phyloP scores from a whole-genome alignment of 2,113 vertebrate genomes.

The Otocyon megalotis region DNA sequence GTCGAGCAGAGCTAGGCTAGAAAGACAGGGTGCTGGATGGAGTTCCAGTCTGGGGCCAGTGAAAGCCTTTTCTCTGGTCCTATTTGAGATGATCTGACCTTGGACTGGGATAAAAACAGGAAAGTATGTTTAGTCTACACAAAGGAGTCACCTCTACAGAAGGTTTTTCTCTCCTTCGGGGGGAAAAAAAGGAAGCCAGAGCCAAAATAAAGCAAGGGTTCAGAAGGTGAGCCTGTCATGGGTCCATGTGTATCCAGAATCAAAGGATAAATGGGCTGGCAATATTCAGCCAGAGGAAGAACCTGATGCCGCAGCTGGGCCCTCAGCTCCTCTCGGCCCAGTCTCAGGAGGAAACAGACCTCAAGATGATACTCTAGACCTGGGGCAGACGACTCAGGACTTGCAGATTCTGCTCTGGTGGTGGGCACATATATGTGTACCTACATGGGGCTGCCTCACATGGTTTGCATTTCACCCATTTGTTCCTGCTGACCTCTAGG shows the following conservation, averaged over 20 bases:
- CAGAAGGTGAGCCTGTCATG: not conserved
- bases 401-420: not conserved
- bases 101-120: slow-evolving; percentile 19
- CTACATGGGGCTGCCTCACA: not conserved
- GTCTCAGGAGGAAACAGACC: not conserved
- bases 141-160: not conserved
- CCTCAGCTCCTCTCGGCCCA: not conserved
- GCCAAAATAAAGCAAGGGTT: slow-evolving; percentile 31
- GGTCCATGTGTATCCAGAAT: not conserved
- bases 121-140: not conserved
- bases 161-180: not conserved
- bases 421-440: not conserved
- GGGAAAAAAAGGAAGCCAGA: not conserved
- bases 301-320: not conserved
- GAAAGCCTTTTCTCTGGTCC: slow-evolving; percentile 47
- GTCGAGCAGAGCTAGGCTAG: not conserved
- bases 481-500: not conserved
- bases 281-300: not conserved
- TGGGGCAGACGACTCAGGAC: not conserved
- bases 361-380: not conserved
- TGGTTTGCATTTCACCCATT: not conserved
- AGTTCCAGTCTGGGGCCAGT: not conserved
- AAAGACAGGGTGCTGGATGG: not conserved
- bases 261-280: not conserved
- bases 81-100: slow-evolving; percentile 32